Base-by-base conservation (phyloP, 2,888 invertebrate genomes). In the Therioaphis trifolii region DNA sequence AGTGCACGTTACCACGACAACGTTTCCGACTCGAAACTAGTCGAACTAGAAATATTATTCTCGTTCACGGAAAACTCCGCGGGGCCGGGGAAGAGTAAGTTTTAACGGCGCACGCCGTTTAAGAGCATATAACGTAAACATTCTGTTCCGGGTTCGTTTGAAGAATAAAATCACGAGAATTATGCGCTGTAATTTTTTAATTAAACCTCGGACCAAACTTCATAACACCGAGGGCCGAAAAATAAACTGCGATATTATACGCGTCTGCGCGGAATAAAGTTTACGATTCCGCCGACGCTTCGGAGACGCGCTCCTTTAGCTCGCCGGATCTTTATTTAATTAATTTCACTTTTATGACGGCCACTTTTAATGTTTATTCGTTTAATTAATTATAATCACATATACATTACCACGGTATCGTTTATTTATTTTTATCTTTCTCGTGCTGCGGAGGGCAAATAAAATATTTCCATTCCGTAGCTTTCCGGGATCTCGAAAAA, bases 181-280 rank as follows among this genome's bases (percentile, higher is more conserved):
- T 18, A 49, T 18, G 15, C 7, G 9, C n/a, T 52, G 52, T 52
- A 52, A 7, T 52, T 24, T 72, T 77, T 66, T 77, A 77, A 77
- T 77, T 77, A 77, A 77, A 77, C 21, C 66, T 66, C 35, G 29
- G 3, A 40, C 52, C 11, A 55, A 68, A 68, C 52, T 52, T 68
- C 27, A 21, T 35, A 52, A 66, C 75, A 46, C 27, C 46, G 5
- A 46, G 43, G 24, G 52, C 18, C n/a, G n/a, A 35, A 35, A 35
- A 35, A 52, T 52, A 66, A 66, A 66, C 52, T 52, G 40, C 66
- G 2, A 52, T 78, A 68, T 78, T 78, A 68, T 78, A 78, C 66
- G 21, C 49, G 77, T 35, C 27, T n/a, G 18, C 24, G 35, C 52
- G 4, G 35, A 5, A n/a, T 40, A 52, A 68, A 66, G 52, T 78